Conservation (phyloP, 2,113 vertebrate species). For the Rhodinocichla rosea region DNA sequence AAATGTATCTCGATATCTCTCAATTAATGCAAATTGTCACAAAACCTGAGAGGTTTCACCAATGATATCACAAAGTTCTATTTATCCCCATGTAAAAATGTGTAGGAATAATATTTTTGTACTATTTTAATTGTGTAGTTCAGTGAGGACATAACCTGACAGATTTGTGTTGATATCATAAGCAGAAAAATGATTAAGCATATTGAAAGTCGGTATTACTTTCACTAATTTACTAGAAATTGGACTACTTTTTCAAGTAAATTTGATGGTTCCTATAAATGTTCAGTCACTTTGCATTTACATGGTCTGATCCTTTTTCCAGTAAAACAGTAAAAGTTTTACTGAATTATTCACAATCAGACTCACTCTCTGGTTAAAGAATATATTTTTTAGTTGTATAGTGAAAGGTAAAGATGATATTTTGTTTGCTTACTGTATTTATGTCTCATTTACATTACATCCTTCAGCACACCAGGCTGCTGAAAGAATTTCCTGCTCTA, state of each 20-base stretch:
- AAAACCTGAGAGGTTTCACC: background rate
- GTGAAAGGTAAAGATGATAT: background rate
- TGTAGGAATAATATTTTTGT: background rate
- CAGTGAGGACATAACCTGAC: background rate
- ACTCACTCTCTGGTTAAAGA: background rate
- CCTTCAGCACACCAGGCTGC: background rate
- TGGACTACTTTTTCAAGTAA: background rate
- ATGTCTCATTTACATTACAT: background rate
- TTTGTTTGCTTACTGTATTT: background rate
- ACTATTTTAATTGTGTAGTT: background rate
- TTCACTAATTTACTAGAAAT: background rate
- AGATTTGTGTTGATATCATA: background rate
- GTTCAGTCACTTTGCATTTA: background rate
- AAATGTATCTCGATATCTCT: background rate
- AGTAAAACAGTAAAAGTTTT: background rate
- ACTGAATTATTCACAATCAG: background rate
- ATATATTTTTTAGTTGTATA: background rate
- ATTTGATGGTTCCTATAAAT: background rate
- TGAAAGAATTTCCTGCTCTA: background rate
- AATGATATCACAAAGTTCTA: background rate
- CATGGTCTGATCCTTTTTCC: background rate
- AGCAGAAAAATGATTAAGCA: background rate
- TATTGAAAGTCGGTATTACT: background rate
- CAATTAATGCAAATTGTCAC: background rate
- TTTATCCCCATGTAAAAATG: accelerated